These are phyloP conservation scores for Diarsia dahlii DNA, from an alignment of 2,888 invertebrate genomes.

Conservation along the genomic window DNA sequence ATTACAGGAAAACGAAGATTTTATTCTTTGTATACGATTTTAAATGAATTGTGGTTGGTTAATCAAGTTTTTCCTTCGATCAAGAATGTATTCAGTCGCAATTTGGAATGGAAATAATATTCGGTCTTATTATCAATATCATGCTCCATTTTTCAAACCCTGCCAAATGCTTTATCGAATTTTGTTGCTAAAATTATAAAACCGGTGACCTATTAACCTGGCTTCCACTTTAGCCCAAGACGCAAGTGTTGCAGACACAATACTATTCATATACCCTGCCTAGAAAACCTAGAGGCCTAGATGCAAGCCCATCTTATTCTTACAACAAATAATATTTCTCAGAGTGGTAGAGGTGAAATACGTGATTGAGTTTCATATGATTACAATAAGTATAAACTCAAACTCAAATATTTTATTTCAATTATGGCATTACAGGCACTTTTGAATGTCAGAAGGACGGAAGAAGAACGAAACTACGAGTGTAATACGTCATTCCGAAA, in stretches of 20 bases:
- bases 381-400: slow-evolving; percentile 19
- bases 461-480: too few relatives aligned
- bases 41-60: not conserved
- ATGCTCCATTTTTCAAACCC: not conserved
- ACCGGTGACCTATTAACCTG: slow-evolving; percentile 27
- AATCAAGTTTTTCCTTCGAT: not conserved
- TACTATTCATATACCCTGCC: not conserved
- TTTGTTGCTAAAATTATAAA: slow-evolving; percentile 26
- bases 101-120: not conserved
- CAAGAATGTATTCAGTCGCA: not conserved
- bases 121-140: not conserved
- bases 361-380: slow-evolving; percentile 25
- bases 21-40: not conserved
- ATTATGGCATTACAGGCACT: too few relatives aligned
- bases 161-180: not conserved
- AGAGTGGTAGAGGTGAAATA: not conserved
- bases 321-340: not conserved
- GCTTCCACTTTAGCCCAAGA: slow-evolving; percentile 4
- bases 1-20: not conserved
- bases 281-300: not conserved
- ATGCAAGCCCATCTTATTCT: not conserved
- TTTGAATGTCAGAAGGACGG: too few relatives aligned
- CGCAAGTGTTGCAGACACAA: slow-evolving; percentile 15
- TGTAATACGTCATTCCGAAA: too few relatives aligned
- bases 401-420: too few relatives aligned